Conservation (phyloP, 2,113 vertebrate genomes). For the Laticauda laticaudata region DNA sequence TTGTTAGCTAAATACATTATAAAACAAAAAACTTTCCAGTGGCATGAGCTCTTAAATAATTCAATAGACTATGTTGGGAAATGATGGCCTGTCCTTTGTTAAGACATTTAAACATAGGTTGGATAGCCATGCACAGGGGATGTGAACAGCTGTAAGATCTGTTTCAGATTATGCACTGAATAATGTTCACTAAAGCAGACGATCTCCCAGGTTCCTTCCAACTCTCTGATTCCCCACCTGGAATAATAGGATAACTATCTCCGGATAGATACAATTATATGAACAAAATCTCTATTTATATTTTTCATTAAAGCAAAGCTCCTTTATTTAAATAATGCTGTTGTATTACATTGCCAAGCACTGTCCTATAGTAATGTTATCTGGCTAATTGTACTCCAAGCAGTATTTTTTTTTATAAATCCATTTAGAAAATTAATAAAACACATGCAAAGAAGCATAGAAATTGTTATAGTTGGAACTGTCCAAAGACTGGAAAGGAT, state of each 20-base stretch:
- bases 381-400: neutral
- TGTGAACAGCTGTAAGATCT: neutral
- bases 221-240: neutral
- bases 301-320: neutral
- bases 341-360: neutral
- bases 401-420: neutral
- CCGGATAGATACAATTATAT: neutral
- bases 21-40: neutral
- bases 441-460: accelerated
- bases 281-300: neutral
- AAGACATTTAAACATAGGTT: neutral
- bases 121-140: neutral
- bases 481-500: neutral
- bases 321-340: neutral
- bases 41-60: neutral
- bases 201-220: neutral
- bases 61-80: neutral
- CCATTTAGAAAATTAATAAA: neutral
- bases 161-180: neutral
- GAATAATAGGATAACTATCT: neutral
- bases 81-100: neutral
- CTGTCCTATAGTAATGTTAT: neutral
- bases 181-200: neutral
- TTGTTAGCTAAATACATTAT: neutral
- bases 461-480: neutral